Base-by-base conservation (phyloP, 2,113 vertebrate species). In the Clarias batrachus region DNA sequence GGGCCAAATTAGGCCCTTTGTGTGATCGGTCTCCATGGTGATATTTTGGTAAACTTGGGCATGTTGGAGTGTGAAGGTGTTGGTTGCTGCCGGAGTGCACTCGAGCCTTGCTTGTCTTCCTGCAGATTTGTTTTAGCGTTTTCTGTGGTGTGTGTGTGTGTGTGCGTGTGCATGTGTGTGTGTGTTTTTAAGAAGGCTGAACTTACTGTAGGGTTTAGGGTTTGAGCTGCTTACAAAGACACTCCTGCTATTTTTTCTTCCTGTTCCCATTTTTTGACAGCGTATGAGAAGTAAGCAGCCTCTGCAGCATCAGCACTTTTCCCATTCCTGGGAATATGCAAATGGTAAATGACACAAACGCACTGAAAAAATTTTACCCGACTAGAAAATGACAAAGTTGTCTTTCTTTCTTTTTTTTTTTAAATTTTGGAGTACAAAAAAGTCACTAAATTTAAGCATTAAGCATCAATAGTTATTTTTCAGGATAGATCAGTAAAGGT, bases 11-110 rank as follows among this genome's bases (percentile, higher is more conserved):
- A 92, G 89, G 77, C 90, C 90, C 90, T 92, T 93, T 93, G 90
- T 91, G 90, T 90, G 86, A 93, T 93, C 93, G 92, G 93, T 94
- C 92, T 91, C 93, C 94, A 95, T 94, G 92, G 93, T 90, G 88
- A 95, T 93, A 91, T 93, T 93, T 94, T 94, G 91, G 92, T 94
- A 94, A 93, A 94, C 93, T 93, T 91, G 91, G 92, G 92, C 93
- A 94, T 86, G 92, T 81, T 90, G 91, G 25, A 91, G 89, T 92
- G 91, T 92, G 90, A 92, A 92, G 91, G 92, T 90, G 91, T 83
- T 87, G 85, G 93, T 93, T 93, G 91, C 93, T 92, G 92, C 88
- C 89, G 76, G 84, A 93, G 93, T 92, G 92, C 92, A 90, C 93
- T 93, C 80, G 85, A 91, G 91, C 89, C 86, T 91, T 71, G 78